Evolutionary conservation across 2,888 invertebrate species (phyloP), one percentile per base, ranked within the genome.

Genomic region (Hypolimnas misippus): DNA sequence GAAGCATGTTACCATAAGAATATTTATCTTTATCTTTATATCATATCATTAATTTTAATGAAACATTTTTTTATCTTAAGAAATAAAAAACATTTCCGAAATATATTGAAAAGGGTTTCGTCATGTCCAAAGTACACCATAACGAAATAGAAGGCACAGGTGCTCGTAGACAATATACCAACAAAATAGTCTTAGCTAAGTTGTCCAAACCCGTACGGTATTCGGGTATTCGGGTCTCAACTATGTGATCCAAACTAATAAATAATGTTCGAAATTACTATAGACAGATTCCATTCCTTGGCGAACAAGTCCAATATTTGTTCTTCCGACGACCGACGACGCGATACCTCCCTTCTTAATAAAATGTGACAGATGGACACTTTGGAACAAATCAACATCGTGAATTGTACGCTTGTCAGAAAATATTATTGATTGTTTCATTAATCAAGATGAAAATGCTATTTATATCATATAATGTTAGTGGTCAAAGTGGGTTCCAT

Each of bases 321-420:
- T 49, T 49, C 46, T 6, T 1, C n/a, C n/a, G n/a, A n/a, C 8
- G 29, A 55, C 40, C 12, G 16, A 25, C 3, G 54, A 42, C 25
- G 29, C 38, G 7, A 42, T 8, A 42, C 42, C 14, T 55, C 12
- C 42, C 14, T 55, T 4, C 40, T 38, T 54, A 25, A 54, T 38
- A 42, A 25, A 54, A 29, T 17, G 5, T 54, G 54, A 54, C 29
- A 54, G 54, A 42, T 29, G 54, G 54, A 40, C 53, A n/a, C 49
- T 49, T 49, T 3, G 17, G 8, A 25, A 42, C 40, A 16, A 54
- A 42, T 54, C 42, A 54, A 40, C 42, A 38, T 29, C 7, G 25
- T 10, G 21, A 54, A 54, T 25, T 14, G 40, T 42, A 29, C 21
- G 12, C 25, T 10, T 42, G 29, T 55, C 42, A 29, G 38, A 10